phyloP scores from a whole-genome alignment of 2,797 vertebrate genomes.

The Salarias fasciatus region DNA sequence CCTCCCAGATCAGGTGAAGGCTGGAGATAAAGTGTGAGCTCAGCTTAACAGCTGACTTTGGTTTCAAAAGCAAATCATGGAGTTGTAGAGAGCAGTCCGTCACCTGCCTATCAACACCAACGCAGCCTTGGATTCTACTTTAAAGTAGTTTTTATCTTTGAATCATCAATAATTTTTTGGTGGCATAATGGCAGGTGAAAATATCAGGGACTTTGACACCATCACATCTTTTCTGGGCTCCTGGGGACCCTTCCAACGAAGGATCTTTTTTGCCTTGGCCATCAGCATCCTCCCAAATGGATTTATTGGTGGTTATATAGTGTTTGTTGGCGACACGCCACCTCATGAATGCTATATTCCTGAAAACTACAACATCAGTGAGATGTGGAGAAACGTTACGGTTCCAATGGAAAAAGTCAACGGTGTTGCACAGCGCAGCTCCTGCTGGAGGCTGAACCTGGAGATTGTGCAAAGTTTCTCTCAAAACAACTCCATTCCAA shows the following conservation, averaged over 20 bases:
- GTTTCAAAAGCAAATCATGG: neutral
- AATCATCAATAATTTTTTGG: neutral
- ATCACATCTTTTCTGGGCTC: conserved; percentile 83
- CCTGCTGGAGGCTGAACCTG: conserved; percentile 84
- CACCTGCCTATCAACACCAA: neutral
- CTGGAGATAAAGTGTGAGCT: neutral
- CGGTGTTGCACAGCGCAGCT: conserved; percentile 63
- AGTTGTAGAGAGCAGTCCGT: neutral
- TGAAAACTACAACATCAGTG: conserved; percentile 78
- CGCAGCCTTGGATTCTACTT: neutral
- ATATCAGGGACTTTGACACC: conserved; percentile 82
- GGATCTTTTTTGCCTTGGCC: conserved; percentile 87
- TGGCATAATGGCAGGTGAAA: neutral
- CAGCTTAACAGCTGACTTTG: neutral
- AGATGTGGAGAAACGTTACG: conserved; percentile 83
- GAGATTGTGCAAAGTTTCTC: conserved; percentile 80
- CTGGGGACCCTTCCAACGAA: conserved; percentile 85
- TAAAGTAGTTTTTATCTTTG: neutral
- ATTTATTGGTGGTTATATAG: conserved; percentile 79
- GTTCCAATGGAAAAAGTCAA: conserved; percentile 77
- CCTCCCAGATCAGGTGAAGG: conserved; percentile 3
- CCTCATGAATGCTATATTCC: conserved; percentile 86
- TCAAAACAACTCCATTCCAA: conserved; percentile 71
- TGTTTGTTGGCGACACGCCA: conserved; percentile 85
- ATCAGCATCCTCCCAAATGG: conserved; percentile 90